phyloP scores from a whole-genome alignment of 2,113 vertebrate species.

The Sinosuthora webbiana region DNA sequence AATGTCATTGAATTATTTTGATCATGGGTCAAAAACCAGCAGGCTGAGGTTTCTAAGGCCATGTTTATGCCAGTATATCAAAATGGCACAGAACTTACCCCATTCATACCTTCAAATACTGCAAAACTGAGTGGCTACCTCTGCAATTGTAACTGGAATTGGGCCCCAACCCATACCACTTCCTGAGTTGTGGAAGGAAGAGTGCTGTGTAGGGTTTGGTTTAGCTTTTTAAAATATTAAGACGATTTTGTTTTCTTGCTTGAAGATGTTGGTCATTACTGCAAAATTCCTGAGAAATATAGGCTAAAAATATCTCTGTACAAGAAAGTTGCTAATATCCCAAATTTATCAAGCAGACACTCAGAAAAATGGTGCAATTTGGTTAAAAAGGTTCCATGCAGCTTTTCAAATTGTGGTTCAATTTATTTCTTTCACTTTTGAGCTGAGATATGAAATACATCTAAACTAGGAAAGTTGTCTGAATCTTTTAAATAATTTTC shows the following conservation, averaged over 20 bases:
- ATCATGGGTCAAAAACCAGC: background rate
- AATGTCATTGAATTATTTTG: background rate
- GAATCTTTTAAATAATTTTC: background rate
- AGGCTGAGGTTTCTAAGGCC: background rate
- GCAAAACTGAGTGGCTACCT: background rate
- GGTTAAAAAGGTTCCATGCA: background rate
- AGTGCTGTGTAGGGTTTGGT: background rate
- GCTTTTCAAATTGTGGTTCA: background rate
- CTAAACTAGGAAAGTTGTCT: background rate
- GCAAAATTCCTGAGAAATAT: background rate
- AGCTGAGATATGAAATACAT: background rate
- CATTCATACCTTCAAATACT: background rate
- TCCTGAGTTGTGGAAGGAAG: background rate
- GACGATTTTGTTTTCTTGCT: background rate
- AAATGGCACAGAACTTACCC: background rate
- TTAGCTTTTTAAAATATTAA: background rate
- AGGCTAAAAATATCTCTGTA: background rate
- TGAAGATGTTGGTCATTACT: background rate
- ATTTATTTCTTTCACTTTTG: background rate
- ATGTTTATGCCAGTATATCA: background rate
- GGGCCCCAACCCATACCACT: accelerated
- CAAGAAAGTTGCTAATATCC: background rate
- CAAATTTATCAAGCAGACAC: background rate
- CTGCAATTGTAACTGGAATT: background rate
- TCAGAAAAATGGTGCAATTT: background rate